These are phyloP conservation scores for Pyxicephalus adspersus DNA, from an alignment of 2,113 vertebrate genomes.

Conservation along the genomic window DNA sequence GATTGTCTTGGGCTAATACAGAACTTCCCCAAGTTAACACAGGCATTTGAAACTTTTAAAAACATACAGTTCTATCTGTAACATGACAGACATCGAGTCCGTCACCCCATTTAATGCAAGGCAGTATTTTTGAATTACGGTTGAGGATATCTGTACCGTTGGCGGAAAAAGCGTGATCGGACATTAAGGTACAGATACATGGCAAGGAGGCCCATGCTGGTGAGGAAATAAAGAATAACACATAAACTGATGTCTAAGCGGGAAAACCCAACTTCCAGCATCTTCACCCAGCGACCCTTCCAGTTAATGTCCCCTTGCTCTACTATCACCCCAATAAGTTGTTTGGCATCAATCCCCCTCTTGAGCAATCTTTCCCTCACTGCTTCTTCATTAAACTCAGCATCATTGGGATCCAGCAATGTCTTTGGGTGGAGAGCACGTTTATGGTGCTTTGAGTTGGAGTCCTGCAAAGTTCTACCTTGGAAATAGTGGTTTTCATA, in stretches of 20 bases:
- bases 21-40: neutral
- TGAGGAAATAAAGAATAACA: conserved; percentile 83
- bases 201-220: conserved; percentile 82
- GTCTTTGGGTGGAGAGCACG: conserved; percentile 44
- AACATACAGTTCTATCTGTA: conserved; percentile 9
- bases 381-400: conserved; percentile 44
- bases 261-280: conserved; percentile 84
- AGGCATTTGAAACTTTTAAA: conserved; percentile 1
- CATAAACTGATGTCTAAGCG: conserved; percentile 87
- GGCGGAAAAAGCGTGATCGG: conserved; percentile 69
- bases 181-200: conserved; percentile 87
- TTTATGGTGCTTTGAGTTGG: conserved; percentile 59
- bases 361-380: conserved; percentile 60
- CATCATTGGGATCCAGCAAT: conserved; percentile 23
- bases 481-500: conserved; percentile 80
- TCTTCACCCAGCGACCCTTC: conserved; percentile 75
- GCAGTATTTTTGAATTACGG: neutral
- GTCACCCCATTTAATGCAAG: neutral
- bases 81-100: neutral
- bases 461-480: conserved; percentile 73
- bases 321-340: conserved; percentile 50
- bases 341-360: conserved; percentile 63
- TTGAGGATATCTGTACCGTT: neutral
- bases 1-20: neutral
- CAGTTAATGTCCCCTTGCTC: neutral